Conservation (phyloP, 1,140 invertebrate species). For the Condylostylus longicornis region DNA sequence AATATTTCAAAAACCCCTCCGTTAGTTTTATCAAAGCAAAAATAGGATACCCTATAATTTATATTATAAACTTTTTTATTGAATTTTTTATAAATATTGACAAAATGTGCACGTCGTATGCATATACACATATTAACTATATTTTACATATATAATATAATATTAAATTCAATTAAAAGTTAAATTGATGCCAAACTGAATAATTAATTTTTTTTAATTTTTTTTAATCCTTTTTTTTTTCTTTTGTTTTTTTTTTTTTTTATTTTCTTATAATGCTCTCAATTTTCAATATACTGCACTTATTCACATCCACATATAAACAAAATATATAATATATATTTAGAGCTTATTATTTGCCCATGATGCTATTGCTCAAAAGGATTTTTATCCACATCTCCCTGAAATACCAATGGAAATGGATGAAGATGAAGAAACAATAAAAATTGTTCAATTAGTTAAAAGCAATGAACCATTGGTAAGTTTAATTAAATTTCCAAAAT, state of each 20-base stretch:
- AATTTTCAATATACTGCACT: neutral
- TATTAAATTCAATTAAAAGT: too few species aligned
- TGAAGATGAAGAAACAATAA: constrained; percentile 88
- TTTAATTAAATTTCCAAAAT: too few species aligned
- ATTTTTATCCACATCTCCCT: constrained; percentile 81
- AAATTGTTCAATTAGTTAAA: constrained; percentile 93
- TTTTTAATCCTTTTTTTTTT: constrained; percentile 2
- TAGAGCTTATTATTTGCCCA: constrained; percentile 82
- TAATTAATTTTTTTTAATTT: too few species aligned
- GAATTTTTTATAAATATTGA: too few species aligned
- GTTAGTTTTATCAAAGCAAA: too few species aligned
- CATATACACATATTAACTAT: too few species aligned
- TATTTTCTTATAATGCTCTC: neutral
- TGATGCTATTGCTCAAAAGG: constrained; percentile 87
- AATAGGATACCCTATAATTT: too few species aligned
- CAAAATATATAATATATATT: constrained; percentile 10
- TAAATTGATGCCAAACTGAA: too few species aligned
- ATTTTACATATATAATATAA: too few species aligned
- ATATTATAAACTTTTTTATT: too few species aligned
- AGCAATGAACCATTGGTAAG: constrained; percentile 92
- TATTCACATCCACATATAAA: constrained; percentile 1
- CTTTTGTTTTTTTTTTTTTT: constrained; percentile 3
- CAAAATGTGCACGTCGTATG: too few species aligned
- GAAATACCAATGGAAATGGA: constrained; percentile 77
- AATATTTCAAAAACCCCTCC: too few species aligned